Conservation (phyloP, 1,140 invertebrate genomes). For the Bombus confusus region DNA sequence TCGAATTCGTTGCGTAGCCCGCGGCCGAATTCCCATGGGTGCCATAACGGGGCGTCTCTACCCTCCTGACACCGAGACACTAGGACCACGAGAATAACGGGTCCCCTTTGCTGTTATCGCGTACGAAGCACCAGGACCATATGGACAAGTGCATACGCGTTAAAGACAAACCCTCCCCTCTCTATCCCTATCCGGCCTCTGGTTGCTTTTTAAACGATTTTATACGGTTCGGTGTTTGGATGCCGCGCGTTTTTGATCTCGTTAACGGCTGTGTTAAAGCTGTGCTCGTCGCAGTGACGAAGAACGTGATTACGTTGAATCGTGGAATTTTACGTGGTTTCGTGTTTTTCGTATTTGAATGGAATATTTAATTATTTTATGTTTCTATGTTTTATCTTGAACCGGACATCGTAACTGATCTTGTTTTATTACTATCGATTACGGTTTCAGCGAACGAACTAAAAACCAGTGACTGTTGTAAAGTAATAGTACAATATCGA, state of each 20-base stretch:
- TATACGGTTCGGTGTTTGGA: slow-evolving; percentile 12
- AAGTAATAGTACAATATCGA: no score
- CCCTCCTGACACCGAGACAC: slow-evolving; percentile 48
- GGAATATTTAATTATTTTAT: not conserved
- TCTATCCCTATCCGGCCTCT: not conserved
- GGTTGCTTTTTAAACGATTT: slow-evolving; percentile 49
- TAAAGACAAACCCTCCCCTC: slow-evolving; percentile 44
- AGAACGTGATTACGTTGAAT: no score
- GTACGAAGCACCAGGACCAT: slow-evolving; percentile 65
- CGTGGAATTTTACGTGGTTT: no score
- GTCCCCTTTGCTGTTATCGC: slow-evolving; percentile 73
- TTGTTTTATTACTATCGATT: no score
- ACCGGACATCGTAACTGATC: no score
- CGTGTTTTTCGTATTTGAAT: no score
- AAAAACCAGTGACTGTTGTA: no score
- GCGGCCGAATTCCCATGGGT: slow-evolving; percentile 78
- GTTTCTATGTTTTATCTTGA: not conserved
- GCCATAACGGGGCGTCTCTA: slow-evolving; percentile 75
- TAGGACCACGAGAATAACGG: slow-evolving; percentile 49
- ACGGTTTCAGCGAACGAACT: no score
- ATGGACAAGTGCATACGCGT: slow-evolving; percentile 71
- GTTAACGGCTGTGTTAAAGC: not conserved
- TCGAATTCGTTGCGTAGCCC: slow-evolving; percentile 70
- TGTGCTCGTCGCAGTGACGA: no score
- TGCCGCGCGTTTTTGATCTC: not conserved